Base-by-base conservation (phyloP, 2,113 vertebrate genomes). In the Eulemur macaco region DNA sequence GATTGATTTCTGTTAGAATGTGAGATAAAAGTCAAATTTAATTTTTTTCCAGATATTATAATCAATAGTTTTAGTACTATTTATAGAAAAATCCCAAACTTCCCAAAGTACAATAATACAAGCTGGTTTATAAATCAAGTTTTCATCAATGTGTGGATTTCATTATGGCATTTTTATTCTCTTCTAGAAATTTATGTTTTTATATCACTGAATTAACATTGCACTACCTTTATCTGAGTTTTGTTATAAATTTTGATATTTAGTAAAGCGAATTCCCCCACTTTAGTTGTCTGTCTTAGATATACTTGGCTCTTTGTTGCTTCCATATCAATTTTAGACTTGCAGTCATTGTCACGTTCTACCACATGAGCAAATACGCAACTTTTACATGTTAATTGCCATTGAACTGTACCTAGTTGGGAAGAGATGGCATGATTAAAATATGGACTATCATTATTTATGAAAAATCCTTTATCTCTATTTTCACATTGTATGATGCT, bases 1-100 rank as follows among this genome's bases (percentile, higher is more conserved):
- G 39, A 85, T 93, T 92, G 83, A 91, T 91, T 96, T 94, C 56
- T 88, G 56, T 37, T 42, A 60, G 27, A 73, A 68, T 86, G n/a
- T 52, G 52, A 81, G 42, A 56, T 37, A 20, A 29, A 15, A 81
- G 47, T 37, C 63, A 69, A 74, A 81, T 91, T 91, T 34, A 5
- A 54, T 68, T 86, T 82, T 82, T 93, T 84, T 56, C 64, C 60
- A 23, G 78, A 50, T 63, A n/a, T 20, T 10, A 69, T 94, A 94
- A 37, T 4, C 20, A 83, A 66, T 64, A 77, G 14, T 92, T 96
- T 92, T 39, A 89, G 21, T 39, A 42, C 31, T 4, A 66, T 69
- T 97, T 94, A 45, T 52, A 76, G 20, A 89, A 97, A 91, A 86
- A 27, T 50, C 4, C 17, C 11, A 42, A 86, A 85, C 7, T 63